These are phyloP conservation scores for Drosophila testacea DNA, from an alignment of 2,888 invertebrate genomes.

Conservation along the genomic window DNA sequence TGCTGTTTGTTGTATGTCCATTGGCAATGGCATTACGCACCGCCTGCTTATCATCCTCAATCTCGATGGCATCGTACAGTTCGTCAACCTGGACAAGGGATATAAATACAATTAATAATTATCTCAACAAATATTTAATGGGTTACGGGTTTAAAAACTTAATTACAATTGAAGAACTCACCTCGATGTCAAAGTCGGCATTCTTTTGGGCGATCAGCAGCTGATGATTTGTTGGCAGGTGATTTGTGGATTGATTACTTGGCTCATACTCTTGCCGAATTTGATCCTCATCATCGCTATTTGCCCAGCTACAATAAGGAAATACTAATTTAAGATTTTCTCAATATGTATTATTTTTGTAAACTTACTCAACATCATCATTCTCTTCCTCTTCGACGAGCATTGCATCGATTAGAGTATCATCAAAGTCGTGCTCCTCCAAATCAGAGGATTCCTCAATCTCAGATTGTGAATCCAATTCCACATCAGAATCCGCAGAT, in stretches of 20 bases:
- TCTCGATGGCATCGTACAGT: conserved; percentile 90
- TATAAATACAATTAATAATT: background rate
- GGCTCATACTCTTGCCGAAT: conserved; percentile 52
- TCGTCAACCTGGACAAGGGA: conserved; percentile 87
- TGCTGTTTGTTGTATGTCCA: conserved; percentile 83
- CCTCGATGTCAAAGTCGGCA: conserved; percentile 88
- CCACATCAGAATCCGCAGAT: conserved; percentile 88
- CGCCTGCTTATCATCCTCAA: conserved; percentile 87
- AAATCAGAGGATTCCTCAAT: conserved; percentile 86
- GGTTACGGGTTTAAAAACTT: background rate
- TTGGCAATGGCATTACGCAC: conserved; percentile 75
- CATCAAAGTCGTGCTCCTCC: conserved; percentile 87
- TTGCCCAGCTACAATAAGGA: conserved; percentile 36
- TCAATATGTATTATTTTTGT: no score
- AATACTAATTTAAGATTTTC: no score
- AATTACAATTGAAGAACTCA: conserved; percentile 47
- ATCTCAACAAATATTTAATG: background rate
- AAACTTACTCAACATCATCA: conserved; percentile 84
- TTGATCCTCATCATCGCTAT: conserved; percentile 60
- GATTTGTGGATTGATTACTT: conserved; percentile 27
- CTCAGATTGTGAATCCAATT: conserved; percentile 85
- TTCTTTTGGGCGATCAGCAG: conserved; percentile 78
- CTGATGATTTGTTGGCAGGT: conserved; percentile 59
- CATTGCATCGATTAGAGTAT: conserved; percentile 85
- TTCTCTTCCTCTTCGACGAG: conserved; percentile 85